Evolutionary conservation across 2,113 vertebrate genomes (phyloP), one percentile per base, ranked within the genome.

Genomic region (Hymenochirus boettgeri): DNA sequence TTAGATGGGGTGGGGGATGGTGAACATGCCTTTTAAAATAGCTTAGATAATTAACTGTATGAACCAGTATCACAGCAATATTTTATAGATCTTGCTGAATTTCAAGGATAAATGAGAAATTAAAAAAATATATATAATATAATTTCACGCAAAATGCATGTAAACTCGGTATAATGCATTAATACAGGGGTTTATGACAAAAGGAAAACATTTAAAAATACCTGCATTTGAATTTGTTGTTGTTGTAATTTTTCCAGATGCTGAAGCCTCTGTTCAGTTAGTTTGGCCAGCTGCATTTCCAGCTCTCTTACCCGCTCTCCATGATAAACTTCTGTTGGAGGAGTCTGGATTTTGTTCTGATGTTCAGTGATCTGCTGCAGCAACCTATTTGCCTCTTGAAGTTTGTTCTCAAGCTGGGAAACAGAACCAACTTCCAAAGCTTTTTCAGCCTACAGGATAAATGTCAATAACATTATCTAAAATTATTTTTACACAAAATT

Each of bases 221-320:
- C 89, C 87, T 90, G 89, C 65, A 91, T 77, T 66, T 86, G 80
- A 42, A 94, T 82, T 73, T 94, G 91, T 17, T 91, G 88, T 11
- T 89, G 80, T 23, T 95, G 92, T 19, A 95, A 67, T 29, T 73
- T 91, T 77, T 96, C 92, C 75, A 95, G 73, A 65, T 89, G 85
- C 53, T 80, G 85, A 50, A 93, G 81, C 4, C 82, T 78, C 70
- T 90, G 88, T 67, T 87, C 83, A 76, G 89, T 90, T 58, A 91
- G 83, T 21, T 69, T 6, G 61, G 51, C 82, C 66, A 92, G 79
- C 61, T 87, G 87, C 25, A 82, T 86, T 62, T 92, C 83, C 59
- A 90, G 83, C 69, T 78, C 76, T 1, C 18, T 62, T 47, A 77
- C 72, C 29, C 79, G 72, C n/a, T 79, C 78, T 0, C 70, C 77